Evolutionary conservation across 1,140 invertebrate genomes (phyloP).

Genomic region (Psilanteris sp.): DNA sequence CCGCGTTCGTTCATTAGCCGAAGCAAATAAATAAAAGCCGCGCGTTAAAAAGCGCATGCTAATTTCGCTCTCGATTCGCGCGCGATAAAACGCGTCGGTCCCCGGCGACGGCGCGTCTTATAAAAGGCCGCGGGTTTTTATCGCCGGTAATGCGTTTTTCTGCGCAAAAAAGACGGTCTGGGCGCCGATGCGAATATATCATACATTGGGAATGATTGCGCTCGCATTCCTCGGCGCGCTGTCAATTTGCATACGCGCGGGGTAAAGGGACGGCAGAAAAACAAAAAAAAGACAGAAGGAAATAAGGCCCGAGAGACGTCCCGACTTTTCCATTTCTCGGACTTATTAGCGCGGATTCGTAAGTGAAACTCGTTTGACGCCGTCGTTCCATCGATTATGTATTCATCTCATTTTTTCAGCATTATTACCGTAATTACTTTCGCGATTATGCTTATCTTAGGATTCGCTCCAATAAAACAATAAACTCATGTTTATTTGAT

Average conservation of each 20-base stretch:
- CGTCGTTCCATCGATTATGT: constrained; percentile 32
- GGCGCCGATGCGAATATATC: too few species aligned
- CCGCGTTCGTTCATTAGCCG: constrained; percentile 1
- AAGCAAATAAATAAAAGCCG: not conserved
- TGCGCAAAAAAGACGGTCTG: too few species aligned
- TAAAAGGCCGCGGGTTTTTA: too few species aligned
- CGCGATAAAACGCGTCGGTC: constrained; percentile 14
- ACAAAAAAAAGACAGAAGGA: too few species aligned
- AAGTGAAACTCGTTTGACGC: constrained; percentile 49
- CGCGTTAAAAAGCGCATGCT: constrained; percentile 3
- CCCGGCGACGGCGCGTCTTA: not conserved
- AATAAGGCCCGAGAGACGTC: constrained; percentile 27
- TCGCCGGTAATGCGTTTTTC: constrained; percentile 21
- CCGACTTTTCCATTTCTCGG: constrained; percentile 32
- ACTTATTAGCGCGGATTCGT: constrained; percentile 52
- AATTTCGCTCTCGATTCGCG: constrained; percentile 20
- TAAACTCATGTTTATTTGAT: constrained; percentile 27
- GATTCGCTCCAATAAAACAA: constrained; percentile 25
- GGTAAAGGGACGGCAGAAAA: too few species aligned
- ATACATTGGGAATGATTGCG: constrained; percentile 27
- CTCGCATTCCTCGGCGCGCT: constrained; percentile 24
- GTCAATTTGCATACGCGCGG: constrained; percentile 56
- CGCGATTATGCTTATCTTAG: constrained; percentile 31
- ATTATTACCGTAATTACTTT: constrained; percentile 40
- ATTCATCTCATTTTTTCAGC: constrained; percentile 29